These are phyloP conservation scores for Tenodera sinensis DNA, from an alignment of 2,888 invertebrate species.

Conservation along the genomic window DNA sequence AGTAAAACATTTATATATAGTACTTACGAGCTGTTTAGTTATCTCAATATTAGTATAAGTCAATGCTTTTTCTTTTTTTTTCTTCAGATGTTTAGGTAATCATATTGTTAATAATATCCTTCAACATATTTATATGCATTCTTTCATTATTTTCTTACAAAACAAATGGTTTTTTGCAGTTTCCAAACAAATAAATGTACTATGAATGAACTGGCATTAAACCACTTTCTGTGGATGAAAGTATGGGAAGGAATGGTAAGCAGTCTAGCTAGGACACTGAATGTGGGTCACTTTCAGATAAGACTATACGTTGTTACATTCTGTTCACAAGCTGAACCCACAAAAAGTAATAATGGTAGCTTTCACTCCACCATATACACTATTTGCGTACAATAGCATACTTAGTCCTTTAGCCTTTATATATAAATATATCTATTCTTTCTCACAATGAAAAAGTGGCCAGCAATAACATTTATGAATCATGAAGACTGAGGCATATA, in stretches of 20 bases:
- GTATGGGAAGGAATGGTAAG: neutral
- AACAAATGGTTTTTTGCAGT: neutral
- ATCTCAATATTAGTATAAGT: slow-evolving; percentile 1
- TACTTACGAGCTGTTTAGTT: neutral
- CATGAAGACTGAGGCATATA: neutral
- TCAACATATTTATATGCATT: neutral
- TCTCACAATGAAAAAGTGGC: neutral
- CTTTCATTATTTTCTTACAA: neutral
- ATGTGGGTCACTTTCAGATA: neutral
- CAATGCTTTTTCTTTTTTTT: neutral
- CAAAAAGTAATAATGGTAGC: neutral
- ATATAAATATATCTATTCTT: neutral
- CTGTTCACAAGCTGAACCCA: neutral
- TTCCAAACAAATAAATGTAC: neutral
- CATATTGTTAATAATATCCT: neutral
- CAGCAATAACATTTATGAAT: neutral
- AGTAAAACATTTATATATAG: neutral
- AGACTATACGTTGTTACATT: neutral
- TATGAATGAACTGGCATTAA: neutral
- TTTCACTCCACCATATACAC: neutral
- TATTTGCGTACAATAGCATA: neutral
- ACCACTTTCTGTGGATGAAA: neutral
- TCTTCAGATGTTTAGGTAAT: neutral
- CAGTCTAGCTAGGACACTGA: neutral
- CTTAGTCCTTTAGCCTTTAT: neutral